Base-by-base conservation (phyloP, 2,113 vertebrate genomes). In the Calyptommatus sinebrachiatus region DNA sequence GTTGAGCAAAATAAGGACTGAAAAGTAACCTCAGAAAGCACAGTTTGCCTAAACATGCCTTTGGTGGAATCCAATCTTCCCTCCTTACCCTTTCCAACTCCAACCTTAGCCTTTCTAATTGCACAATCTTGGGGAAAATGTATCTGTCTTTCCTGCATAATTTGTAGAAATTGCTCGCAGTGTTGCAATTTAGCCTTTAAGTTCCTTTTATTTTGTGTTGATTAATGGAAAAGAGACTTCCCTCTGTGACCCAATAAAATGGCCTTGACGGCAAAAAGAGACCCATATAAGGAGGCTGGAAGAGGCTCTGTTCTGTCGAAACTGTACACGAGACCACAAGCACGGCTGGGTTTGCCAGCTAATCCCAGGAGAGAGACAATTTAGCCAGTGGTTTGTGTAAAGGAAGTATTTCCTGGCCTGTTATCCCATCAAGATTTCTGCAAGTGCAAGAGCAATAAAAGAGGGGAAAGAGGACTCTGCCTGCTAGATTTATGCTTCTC, bases 331-430 rank as follows among this genome's bases (percentile, higher is more conserved):
- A 72, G 70, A 83, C 81, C 46, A 31, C 29, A 67, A 62, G 63
- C 60, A 29, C 8, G n/a, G 45, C 41, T 70, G 76, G 71, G 73
- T 45, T 84, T 79, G 86, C 78, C 78, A 53, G 60, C 60, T 35
- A 35, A 20, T 83, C 79, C 62, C 73, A 62, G 72, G 69, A 71
- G 84, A 74, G 84, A 73, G 71, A 53, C 84, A 11, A 82, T 84
- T 86, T 73, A 81, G 29, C 71, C 78, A 61, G 78, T 62, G 80
- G 83, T 79, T 76, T 84, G 84, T 29, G 63, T 62, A 50, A 35
- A 77, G 72, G 65, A 81, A 79, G 65, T 71, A 84, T 86, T 85
- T 86, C 86, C 84, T 82, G 70, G 75, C 73, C 75, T 84, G 79
- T 79, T 83, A 83, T 85, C 83, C 72, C 61, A 74, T 75, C 80